Conservation (phyloP, 1,140 invertebrate genomes). For the Neotoxoptera formosana region DNA sequence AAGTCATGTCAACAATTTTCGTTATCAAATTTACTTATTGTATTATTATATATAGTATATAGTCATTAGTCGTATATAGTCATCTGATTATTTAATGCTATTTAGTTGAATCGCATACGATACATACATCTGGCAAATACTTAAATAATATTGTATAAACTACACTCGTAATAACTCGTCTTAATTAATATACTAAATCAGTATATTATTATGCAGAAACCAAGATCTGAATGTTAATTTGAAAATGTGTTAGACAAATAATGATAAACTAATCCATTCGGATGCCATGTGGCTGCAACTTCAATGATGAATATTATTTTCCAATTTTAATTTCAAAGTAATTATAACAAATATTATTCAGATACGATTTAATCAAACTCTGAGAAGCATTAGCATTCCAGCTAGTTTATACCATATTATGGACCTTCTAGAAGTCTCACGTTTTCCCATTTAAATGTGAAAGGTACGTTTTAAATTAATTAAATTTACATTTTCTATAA, state of each 20-base stretch:
- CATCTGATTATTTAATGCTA: not conserved
- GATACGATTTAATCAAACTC: not conserved
- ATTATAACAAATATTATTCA: conserved; percentile 3
- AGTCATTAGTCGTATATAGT: too few species aligned
- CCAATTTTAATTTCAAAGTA: not conserved
- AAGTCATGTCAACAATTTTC: too few species aligned
- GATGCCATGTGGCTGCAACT: not conserved
- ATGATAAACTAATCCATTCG: not conserved
- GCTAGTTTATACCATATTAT: not conserved
- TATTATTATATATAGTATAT: too few species aligned
- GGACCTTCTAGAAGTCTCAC: not conserved
- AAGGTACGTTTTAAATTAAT: too few species aligned
- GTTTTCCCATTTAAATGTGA: not conserved
- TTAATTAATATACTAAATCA: not conserved
- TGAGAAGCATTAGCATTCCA: not conserved
- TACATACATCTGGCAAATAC: not conserved
- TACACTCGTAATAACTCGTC: not conserved
- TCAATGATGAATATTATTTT: not conserved
- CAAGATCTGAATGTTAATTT: not conserved
- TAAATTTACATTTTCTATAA: too few species aligned
- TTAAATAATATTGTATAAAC: not conserved
- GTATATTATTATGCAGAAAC: not conserved
- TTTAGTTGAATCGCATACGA: not conserved
- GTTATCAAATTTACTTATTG: too few species aligned
- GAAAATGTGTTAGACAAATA: not conserved